Percentiles rank a stretch among this genome's conserved stretches.
These are phyloP conservation scores for Penaeus chinensis DNA, from an alignment of 1,140 invertebrate genomes.

Conservation along the genomic window DNA sequence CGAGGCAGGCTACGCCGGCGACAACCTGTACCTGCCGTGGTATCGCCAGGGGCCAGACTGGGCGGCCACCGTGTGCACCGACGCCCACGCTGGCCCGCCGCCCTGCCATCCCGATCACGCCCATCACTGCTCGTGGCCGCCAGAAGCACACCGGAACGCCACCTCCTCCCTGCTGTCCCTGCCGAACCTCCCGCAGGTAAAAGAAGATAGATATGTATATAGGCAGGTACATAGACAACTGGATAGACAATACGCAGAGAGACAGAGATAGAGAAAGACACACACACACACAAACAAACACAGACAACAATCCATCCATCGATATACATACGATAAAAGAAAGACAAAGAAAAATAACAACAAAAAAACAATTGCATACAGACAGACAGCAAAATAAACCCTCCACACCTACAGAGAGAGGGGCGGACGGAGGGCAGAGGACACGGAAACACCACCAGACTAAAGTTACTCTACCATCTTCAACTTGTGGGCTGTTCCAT, in stretches of 20 bases:
- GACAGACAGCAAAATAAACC: no score
- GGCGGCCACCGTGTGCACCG: constrained; percentile 61
- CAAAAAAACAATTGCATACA: no score
- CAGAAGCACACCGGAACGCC: constrained; percentile 52
- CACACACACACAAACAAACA: no score
- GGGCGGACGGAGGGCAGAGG: background rate
- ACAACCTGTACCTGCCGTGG: constrained; percentile 73
- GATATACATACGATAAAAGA: no score
- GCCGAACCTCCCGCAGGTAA: constrained; percentile 65
- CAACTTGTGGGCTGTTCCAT: no score
- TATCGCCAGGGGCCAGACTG: constrained; percentile 52
- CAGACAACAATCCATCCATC: no score
- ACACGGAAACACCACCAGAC: no score
- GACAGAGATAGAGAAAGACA: no score
- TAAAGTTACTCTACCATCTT: no score
- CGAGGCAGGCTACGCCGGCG: constrained; percentile 74
- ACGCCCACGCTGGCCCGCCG: constrained; percentile 44
- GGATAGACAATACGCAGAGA: no score
- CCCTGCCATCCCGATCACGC: constrained; percentile 55
- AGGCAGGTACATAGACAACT: no score
- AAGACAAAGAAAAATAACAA: no score
- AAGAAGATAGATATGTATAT: background rate
- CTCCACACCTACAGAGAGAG: background rate
- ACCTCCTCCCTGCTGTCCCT: constrained; percentile 73
- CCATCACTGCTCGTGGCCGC: constrained; percentile 58